Evolutionary conservation across 2,797 vertebrate species (phyloP), one percentile per base, ranked within the genome.

Genomic region (Aldrovandia affinis): DNA sequence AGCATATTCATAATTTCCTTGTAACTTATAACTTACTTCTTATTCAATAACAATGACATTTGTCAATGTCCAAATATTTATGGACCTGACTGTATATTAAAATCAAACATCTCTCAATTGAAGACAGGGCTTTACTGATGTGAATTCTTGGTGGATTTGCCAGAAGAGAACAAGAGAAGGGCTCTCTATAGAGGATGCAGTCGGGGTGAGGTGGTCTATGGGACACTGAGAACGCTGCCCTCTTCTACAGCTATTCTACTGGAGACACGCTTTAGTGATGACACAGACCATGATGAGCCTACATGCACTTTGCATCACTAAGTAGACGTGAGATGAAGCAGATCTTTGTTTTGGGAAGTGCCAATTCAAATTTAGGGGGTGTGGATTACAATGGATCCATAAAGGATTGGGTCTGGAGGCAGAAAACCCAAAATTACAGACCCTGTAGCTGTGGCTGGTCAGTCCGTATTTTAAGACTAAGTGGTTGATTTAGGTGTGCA

Each of bases 321-420:
- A 30, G 61, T 30, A n/a, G 20, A 61, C 6, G n/a, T 28, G n/a
- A 65, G 28, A n/a, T 9, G n/a, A 33, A 28, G 57, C 55, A 61
- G 54, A 30, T 78, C 84, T 50, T 55, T 63, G 80, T 85, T 85
- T 70, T 81, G 80, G 42, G 55, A 42, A 81, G 47, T 57, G 61
- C 30, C 55, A 36, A 50, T 36, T 73, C 36, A n/a, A 73, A 9
- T 42, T 84, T 50, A 33, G 28, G n/a, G 33, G 30, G 30, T 44
- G 73, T 36, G 44, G 39, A 82, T n/a, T 61, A 20, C 15, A 75
- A 81, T 28, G 1, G 9, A 22, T 22, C 33, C 10, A 75, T 55
- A 83, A 78, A 36, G 42, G 33, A 33, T 33, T 28, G 65, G 65
- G 25, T 36, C 14, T 33, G 65, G 65, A 39, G 65, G 33, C 2